Evolutionary conservation across 1,140 invertebrate species (phyloP), one percentile per base, ranked within the genome.

Genomic region (Drosophila mauritiana): DNA sequence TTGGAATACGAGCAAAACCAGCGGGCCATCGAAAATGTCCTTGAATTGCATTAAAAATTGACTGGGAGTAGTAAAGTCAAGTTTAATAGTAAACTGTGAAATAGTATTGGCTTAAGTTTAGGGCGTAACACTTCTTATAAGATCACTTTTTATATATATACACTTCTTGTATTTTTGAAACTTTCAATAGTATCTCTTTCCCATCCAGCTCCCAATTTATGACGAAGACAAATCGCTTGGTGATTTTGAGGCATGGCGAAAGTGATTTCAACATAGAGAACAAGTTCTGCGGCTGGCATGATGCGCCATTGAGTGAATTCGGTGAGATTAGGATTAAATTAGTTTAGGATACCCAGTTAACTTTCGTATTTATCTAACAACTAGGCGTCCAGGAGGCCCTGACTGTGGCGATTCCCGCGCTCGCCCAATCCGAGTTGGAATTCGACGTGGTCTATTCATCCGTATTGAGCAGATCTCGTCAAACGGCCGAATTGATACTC

Each of bases 361-460:
- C 4, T 1, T 11, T 11, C 12, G 11, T 15, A 13, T 31, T 13
- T 27, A 1, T 11, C 15, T n/a, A 46, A 10, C n/a, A 3, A 59
- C 1, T 42, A 94, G 96, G 96, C 62, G 91, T 95, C 58, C 85
- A 93, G 36, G 96, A 97, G 93, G 97, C 97, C 22, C 69, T 93
- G 48, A 92, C 93, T 15, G 78, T 92, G 12, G 96, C 96, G 3
- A 96, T 96, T 25, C 94, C 95, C 90, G 94, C 96, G 4, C 83
- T 98, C 13, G 95, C 95, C 80, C 93, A 96, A 17, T 94, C 94
- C 2, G 94, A 94, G 3, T 94, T 94, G 70, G 94, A 93, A 48
- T 97, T 97, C 86, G 96, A 96, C 84, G 72, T 94, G 42, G 95
- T 94, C 12, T 95, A 94, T 78, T 96, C 95, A 0, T 96, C 95